These are phyloP conservation scores for Oryzaephilus surinamensis DNA, from an alignment of 1,140 invertebrate genomes.

Conservation along the genomic window DNA sequence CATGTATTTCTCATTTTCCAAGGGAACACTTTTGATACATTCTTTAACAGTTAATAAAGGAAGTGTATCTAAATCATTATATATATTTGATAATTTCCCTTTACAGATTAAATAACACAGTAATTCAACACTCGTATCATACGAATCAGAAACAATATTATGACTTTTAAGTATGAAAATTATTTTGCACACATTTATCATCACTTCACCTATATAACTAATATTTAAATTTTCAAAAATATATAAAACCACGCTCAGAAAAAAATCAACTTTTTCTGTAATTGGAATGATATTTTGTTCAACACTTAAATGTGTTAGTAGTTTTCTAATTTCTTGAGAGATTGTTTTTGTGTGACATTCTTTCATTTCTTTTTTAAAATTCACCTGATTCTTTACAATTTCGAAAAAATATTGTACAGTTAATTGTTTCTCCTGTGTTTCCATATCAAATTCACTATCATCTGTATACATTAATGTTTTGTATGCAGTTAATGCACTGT, in stretches of 20 bases:
- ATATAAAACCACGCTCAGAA: slow-evolving; percentile 21
- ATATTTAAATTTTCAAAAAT: slow-evolving; percentile 14
- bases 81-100: too few species aligned
- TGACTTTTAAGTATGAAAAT: neutral
- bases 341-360: too few species aligned
- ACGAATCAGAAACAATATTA: neutral
- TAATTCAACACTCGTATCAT: neutral
- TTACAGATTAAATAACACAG: slow-evolving; percentile 7
- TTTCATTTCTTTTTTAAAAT: too few species aligned
- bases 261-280: too few species aligned
- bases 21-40: neutral
- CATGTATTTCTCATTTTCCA: neutral
- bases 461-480: slow-evolving; percentile 1
- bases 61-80: too few species aligned
- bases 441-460: slow-evolving; percentile 12
- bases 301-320: too few species aligned
- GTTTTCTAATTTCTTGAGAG: too few species aligned
- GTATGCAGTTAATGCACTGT: neutral
- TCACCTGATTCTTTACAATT: too few species aligned
- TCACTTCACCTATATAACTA: neutral
- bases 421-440: slow-evolving; percentile 9
- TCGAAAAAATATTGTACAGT: slow-evolving; percentile 18
- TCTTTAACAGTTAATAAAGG: neutral
- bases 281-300: too few species aligned
- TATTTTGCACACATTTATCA: neutral